These are phyloP conservation scores for Colletes gigas DNA, from an alignment of 1,140 invertebrate species.

Conservation along the genomic window DNA sequence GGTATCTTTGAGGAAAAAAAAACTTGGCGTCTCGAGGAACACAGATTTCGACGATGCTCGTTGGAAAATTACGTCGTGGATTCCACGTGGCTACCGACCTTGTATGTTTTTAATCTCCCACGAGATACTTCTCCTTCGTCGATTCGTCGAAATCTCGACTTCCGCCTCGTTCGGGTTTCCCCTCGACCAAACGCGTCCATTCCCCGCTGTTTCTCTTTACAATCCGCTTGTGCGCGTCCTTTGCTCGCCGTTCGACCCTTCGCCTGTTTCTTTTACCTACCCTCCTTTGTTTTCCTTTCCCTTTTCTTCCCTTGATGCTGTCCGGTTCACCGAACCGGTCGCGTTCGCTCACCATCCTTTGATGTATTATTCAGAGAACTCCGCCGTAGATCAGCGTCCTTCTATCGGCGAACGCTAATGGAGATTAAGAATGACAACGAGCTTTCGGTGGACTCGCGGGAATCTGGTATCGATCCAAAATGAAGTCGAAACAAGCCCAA, in stretches of 20 bases:
- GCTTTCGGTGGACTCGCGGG: too few relatives aligned
- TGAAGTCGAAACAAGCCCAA: too few relatives aligned
- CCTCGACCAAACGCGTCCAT: background rate
- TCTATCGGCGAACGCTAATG: background rate
- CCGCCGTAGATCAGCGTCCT: background rate
- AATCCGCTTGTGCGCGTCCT: background rate
- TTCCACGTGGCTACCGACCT: too few relatives aligned
- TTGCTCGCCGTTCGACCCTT: background rate
- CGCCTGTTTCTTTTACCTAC: background rate
- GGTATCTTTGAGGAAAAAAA: too few relatives aligned
- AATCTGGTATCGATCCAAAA: background rate
- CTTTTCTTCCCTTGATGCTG: background rate
- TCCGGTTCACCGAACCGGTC: too few relatives aligned
- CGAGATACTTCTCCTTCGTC: background rate
- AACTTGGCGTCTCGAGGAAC: too few relatives aligned
- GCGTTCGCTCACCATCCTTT: background rate
- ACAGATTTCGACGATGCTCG: too few relatives aligned
- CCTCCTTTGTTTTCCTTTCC: conserved; percentile 18
- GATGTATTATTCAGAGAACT: conserved; percentile 27
- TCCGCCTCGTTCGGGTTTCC: too few relatives aligned
- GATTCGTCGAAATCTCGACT: too few relatives aligned
- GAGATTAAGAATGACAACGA: background rate
- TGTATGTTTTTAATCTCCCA: background rate
- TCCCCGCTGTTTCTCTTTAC: background rate
- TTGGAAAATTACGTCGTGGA: too few relatives aligned